Evolutionary conservation across 2,113 vertebrate species (phyloP).

Genomic region (Stegastes partitus): DNA sequence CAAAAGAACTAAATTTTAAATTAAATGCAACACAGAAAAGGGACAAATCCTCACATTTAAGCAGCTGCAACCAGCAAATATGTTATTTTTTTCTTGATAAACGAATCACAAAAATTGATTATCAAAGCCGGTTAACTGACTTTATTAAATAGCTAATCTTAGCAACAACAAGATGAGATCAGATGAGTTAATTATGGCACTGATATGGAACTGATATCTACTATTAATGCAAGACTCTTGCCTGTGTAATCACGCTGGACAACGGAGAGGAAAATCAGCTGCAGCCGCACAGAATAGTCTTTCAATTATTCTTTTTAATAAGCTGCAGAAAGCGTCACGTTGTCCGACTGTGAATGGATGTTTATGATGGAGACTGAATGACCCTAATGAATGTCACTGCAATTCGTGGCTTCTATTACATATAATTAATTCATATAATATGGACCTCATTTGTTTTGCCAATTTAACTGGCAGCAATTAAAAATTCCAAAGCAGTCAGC

Average conservation of each 20-base stretch:
- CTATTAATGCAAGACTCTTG: slow-evolving; percentile 1
- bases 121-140: not conserved
- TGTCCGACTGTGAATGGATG: not conserved
- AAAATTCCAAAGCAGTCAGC: slow-evolving; percentile 1
- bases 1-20: not conserved
- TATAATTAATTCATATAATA: slow-evolving; percentile 1
- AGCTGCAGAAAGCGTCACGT: not conserved
- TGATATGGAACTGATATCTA: slow-evolving; percentile 2
- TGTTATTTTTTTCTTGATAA: not conserved
- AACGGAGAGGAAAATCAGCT: slow-evolving; percentile 33
- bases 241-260: slow-evolving; percentile 2
- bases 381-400: not conserved
- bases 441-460: slow-evolving; percentile 3
- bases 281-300: not conserved
- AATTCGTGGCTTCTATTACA: too few species aligned
- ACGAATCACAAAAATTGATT: not conserved
- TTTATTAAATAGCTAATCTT: not conserved
- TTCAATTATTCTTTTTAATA: not conserved
- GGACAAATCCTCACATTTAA: not conserved
- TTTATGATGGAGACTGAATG: not conserved
- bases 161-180: not conserved
- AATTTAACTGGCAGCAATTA: not conserved
- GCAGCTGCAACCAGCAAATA: not conserved
- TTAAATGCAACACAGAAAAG: not conserved
- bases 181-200: not conserved